phyloP scores from a whole-genome alignment of 2,888 invertebrate genomes.

The Altica lythri region DNA sequence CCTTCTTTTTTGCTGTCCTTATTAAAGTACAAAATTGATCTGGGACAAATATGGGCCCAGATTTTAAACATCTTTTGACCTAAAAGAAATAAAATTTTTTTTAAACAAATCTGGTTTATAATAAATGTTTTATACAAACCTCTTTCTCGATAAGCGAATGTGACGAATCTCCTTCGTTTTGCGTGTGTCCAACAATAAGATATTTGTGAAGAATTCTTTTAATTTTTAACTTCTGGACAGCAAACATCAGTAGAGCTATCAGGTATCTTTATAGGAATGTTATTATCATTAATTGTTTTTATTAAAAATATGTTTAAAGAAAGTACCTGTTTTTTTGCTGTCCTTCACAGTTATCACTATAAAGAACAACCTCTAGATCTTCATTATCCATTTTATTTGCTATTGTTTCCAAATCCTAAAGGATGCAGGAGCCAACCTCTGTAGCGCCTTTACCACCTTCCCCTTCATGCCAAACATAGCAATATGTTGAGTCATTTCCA shows the following conservation, averaged over 20 bases:
- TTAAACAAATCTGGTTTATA: neutral
- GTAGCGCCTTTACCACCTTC: constrained; percentile 3
- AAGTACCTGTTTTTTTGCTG: constrained; percentile 11
- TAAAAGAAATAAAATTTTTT: neutral
- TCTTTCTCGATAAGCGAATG: neutral
- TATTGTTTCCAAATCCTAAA: neutral
- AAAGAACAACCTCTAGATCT: constrained; percentile 2
- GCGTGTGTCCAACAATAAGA: neutral
- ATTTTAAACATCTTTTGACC: neutral
- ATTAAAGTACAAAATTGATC: neutral
- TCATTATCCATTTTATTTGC: neutral
- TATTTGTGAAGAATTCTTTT: neutral
- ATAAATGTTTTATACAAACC: neutral
- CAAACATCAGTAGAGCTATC: too few relatives aligned
- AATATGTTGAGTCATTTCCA: neutral
- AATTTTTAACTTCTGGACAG: neutral
- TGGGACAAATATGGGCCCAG: neutral
- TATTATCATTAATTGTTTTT: too few relatives aligned
- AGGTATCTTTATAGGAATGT: neutral
- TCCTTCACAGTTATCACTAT: constrained; percentile 11
- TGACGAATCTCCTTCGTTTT: neutral
- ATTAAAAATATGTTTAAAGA: too few relatives aligned
- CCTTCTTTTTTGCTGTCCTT: neutral
- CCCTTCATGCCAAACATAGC: constrained; percentile 14
- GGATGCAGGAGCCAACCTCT: constrained; percentile 8